Evolutionary conservation across 2,888 invertebrate genomes (phyloP).

Genomic region (Macropis europaea): DNA sequence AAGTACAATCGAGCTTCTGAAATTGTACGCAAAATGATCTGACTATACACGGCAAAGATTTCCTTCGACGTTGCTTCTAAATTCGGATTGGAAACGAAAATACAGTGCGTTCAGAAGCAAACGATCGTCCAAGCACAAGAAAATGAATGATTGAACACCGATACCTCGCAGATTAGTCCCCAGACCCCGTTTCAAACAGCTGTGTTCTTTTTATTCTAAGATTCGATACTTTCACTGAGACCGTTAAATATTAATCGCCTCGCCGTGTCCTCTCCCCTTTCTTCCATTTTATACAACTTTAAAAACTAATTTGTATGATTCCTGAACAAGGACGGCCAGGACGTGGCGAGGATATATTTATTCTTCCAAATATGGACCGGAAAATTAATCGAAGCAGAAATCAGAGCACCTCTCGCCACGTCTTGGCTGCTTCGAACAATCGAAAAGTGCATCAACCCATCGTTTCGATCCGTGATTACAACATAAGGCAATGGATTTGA

Average conservation of each 20-base stretch:
- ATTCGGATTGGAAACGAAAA: too few species aligned
- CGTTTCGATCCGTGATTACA: too few species aligned
- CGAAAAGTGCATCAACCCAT: slow-evolving; percentile 34
- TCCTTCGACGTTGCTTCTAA: not conserved
- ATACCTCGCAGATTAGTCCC: slow-evolving; percentile 24
- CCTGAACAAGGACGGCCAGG: slow-evolving; percentile 2
- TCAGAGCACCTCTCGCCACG: not conserved
- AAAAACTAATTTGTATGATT: slow-evolving; percentile 31
- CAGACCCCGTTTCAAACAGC: slow-evolving; percentile 1
- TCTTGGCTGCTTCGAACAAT: slow-evolving; percentile 1
- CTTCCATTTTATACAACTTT: slow-evolving; percentile 21
- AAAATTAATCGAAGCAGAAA: not conserved
- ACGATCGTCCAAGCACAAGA: too few species aligned
- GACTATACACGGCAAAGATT: not conserved
- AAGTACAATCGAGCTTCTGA: not conserved
- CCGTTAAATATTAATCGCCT: slow-evolving; percentile 9
- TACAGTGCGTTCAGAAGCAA: too few species aligned
- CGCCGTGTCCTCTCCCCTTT: slow-evolving; percentile 10
- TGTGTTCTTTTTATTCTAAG: slow-evolving; percentile 18
- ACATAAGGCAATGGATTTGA: too few species aligned
- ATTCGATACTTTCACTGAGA: slow-evolving; percentile 45
- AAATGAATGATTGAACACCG: too few species aligned
- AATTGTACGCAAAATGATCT: too few species aligned
- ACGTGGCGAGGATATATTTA: slow-evolving; percentile 14
- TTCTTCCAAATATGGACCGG: not conserved